phyloP scores from a whole-genome alignment of 2,888 invertebrate genomes.

The Orchesella flavescens region DNA sequence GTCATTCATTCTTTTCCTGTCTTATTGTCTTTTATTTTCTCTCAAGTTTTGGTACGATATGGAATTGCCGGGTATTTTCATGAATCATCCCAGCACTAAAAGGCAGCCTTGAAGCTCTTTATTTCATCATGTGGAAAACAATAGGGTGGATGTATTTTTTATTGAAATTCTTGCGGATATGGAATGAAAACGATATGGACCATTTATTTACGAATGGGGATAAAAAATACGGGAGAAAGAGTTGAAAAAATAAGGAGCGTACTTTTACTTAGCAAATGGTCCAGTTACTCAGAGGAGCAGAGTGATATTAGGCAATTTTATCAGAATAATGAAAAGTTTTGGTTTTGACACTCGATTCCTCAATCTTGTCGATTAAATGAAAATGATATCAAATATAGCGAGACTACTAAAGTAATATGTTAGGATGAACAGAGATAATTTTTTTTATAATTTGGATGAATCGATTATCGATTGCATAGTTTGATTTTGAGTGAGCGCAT shows the following conservation, averaged over 20 bases:
- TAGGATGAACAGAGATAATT: too few relatives aligned
- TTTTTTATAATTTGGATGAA: too few relatives aligned
- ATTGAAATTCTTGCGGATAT: constrained; percentile 44
- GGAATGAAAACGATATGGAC: not conserved
- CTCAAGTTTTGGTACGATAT: constrained; percentile 3
- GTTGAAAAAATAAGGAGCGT: too few relatives aligned
- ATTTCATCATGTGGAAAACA: not conserved
- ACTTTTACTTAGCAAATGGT: too few relatives aligned
- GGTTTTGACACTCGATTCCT: too few relatives aligned
- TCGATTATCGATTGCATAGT: too few relatives aligned
- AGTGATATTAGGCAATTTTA: not conserved
- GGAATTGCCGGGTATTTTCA: not conserved
- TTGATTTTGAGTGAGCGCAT: too few relatives aligned
- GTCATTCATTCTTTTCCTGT: constrained; percentile 29
- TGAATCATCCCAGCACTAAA: constrained; percentile 33
- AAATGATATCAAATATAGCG: too few relatives aligned
- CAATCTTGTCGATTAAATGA: too few relatives aligned
- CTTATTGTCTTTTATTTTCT: constrained; percentile 44
- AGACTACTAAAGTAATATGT: too few relatives aligned
- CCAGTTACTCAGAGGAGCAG: not conserved
- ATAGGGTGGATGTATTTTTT: not conserved
- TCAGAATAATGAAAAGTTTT: not conserved
- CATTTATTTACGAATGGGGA: not conserved
- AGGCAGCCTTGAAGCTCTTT: constrained; percentile 30
- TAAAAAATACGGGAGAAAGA: not conserved